A percentile compares a stretch with the other conserved stretches of the same genome.
Conservation (phyloP, 2,888 invertebrate species). For the Lampropteryx suffumata region DNA sequence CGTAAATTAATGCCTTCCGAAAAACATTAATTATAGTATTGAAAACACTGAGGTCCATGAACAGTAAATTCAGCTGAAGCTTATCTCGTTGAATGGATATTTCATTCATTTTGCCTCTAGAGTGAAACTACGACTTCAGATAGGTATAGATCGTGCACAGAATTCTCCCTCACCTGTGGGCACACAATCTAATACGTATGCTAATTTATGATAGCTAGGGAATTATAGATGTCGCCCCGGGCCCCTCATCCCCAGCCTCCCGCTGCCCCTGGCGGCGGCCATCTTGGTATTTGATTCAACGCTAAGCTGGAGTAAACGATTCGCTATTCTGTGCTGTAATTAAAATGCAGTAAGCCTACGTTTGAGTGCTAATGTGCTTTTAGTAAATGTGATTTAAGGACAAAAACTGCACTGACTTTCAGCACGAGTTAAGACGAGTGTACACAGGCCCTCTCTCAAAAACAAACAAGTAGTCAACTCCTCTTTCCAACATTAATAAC, state of each 20-base stretch:
- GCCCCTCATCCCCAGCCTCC: constrained; percentile 53
- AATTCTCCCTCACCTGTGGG: constrained; percentile 58
- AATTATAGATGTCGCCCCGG: constrained; percentile 78
- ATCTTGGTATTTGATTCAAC: constrained; percentile 69
- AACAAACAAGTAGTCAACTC: neutral
- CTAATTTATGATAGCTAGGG: constrained; percentile 77
- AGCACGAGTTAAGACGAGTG: too few species aligned
- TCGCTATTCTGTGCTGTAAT: constrained; percentile 35
- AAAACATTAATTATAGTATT: too few species aligned
- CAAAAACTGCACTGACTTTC: too few species aligned
- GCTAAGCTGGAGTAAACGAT: constrained; percentile 12
- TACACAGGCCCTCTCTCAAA: too few species aligned
- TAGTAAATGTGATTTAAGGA: too few species aligned
- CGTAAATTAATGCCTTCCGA: constrained; percentile 6
- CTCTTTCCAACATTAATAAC: neutral
- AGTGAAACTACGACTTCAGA: constrained; percentile 47
- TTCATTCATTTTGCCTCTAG: constrained; percentile 39
- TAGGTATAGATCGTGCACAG: constrained; percentile 51
- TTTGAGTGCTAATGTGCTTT: constrained; percentile 53
- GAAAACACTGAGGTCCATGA: too few species aligned
- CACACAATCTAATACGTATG: constrained; percentile 77
- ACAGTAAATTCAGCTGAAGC: neutral
- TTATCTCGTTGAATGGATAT: neutral
- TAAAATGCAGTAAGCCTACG: constrained; percentile 51
- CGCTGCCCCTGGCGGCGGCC: constrained; percentile 53